These are phyloP conservation scores for Lagria hirta DNA, from an alignment of 2,888 invertebrate genomes.

Conservation along the genomic window DNA sequence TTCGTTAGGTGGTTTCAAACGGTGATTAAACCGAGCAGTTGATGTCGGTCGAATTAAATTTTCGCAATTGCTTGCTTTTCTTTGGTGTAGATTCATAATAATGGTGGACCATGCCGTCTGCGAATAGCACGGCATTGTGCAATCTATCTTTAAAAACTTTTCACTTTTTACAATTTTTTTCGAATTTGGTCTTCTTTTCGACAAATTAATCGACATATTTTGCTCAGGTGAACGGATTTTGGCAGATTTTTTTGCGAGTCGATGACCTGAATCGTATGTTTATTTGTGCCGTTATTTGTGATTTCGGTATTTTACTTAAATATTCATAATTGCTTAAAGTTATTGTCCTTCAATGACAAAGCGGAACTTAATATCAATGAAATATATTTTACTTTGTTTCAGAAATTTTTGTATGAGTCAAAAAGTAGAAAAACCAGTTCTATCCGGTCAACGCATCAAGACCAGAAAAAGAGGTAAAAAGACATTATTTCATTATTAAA, in stretches of 20 bases:
- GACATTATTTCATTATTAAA: background rate
- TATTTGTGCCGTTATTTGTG: constrained; percentile 38
- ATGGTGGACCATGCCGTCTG: constrained; percentile 39
- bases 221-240: constrained; percentile 8
- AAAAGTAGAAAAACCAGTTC: constrained; percentile 99
- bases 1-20: background rate
- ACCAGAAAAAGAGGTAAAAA: constrained; percentile 97
- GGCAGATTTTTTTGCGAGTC: too few species aligned
- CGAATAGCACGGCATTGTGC: constrained; percentile 19
- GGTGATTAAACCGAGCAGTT: constrained; percentile 4
- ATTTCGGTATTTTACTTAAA: constrained; percentile 5
- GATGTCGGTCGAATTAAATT: constrained; percentile 17
- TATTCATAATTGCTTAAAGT: too few species aligned
- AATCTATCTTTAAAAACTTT: constrained; percentile 6
- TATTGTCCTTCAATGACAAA: constrained; percentile 3
- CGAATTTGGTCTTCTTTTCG: too few species aligned
- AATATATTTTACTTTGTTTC: constrained; percentile 40
- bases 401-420: constrained; percentile 94
- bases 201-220: constrained; percentile 1
- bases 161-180: background rate
- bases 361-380: constrained; percentile 2
- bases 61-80: constrained; percentile 29
- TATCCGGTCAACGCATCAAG: constrained; percentile 99
- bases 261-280: constrained; percentile 41
- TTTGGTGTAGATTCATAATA: too few species aligned